Evolutionary conservation across 1,140 invertebrate genomes (phyloP).

Genomic region (Caenorhabditis inopinata): DNA sequence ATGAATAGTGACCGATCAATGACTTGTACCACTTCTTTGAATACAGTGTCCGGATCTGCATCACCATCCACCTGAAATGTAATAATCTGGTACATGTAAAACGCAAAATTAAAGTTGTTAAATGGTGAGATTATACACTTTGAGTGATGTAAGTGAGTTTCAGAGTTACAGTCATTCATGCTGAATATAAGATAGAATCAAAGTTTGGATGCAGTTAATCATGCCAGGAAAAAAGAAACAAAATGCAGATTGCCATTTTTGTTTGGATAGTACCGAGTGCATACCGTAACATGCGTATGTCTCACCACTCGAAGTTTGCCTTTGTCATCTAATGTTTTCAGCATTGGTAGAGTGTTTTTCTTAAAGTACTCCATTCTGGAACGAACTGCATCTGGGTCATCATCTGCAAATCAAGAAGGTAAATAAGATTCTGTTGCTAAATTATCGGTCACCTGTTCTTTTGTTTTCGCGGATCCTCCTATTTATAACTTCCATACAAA

Average conservation of each 20-base stretch:
- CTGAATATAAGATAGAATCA: too few species aligned
- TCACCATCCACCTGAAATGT: slow-evolving; percentile 59
- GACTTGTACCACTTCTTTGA: slow-evolving; percentile 55
- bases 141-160: too few species aligned
- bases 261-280: slow-evolving; percentile 36
- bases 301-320: slow-evolving; percentile 63
- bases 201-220: too few species aligned
- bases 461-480: slow-evolving; percentile 47
- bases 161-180: too few species aligned
- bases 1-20: slow-evolving; percentile 62
- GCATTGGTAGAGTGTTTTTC: slow-evolving; percentile 64
- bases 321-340: slow-evolving; percentile 63
- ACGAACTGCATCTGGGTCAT: slow-evolving; percentile 54
- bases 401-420: slow-evolving; percentile 48
- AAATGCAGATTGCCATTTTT: too few species aligned
- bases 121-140: too few species aligned
- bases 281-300: slow-evolving; percentile 15
- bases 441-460: slow-evolving; percentile 35
- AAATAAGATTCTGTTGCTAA: neutral
- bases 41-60: slow-evolving; percentile 54
- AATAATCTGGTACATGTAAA: too few species aligned
- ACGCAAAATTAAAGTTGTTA: too few species aligned
- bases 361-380: slow-evolving; percentile 57
- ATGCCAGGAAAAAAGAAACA: too few species aligned
- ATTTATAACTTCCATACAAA: slow-evolving; percentile 53